phyloP scores from a whole-genome alignment of 1,140 invertebrate species.

The Drosophila suzukii region DNA sequence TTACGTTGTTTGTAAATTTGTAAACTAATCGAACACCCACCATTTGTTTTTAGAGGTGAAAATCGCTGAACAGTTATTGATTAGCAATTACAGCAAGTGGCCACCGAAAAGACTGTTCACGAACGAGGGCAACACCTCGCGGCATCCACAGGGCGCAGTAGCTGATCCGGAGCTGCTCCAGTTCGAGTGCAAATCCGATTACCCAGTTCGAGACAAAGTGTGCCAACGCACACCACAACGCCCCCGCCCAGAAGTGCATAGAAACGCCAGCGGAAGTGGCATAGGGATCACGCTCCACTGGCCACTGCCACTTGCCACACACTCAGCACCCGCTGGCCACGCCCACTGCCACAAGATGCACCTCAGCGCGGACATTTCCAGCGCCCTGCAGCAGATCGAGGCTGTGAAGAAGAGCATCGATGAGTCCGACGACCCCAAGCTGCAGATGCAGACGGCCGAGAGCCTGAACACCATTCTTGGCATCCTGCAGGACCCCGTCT shows the following conservation, averaged over 20 bases:
- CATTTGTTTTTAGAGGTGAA: too few species aligned
- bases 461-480: slow-evolving; percentile 94
- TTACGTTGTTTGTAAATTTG: too few species aligned
- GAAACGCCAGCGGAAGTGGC: slow-evolving; percentile 34
- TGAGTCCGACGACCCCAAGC: slow-evolving; percentile 89
- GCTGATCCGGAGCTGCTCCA: slow-evolving; percentile 22
- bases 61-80: too few species aligned
- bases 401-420: slow-evolving; percentile 91
- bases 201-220: slow-evolving; percentile 21
- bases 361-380: slow-evolving; percentile 86
- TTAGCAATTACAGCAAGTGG: slow-evolving; percentile 2
- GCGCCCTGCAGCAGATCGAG: slow-evolving; percentile 91
- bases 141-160: slow-evolving; percentile 2
- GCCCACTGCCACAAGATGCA: slow-evolving; percentile 76
- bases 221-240: slow-evolving; percentile 40
- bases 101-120: slow-evolving; percentile 3
- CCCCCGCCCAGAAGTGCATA: slow-evolving; percentile 15
- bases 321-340: slow-evolving; percentile 20
- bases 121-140: neutral
- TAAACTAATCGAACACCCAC: too few species aligned
- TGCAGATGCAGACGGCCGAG: slow-evolving; percentile 90
- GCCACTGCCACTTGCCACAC: slow-evolving; percentile 2
- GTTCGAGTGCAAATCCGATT: slow-evolving; percentile 24
- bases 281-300: slow-evolving; percentile 50
- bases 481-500: slow-evolving; percentile 95